Conservation (phyloP, 2,888 invertebrate species). For the Helobdella robusta region DNA sequence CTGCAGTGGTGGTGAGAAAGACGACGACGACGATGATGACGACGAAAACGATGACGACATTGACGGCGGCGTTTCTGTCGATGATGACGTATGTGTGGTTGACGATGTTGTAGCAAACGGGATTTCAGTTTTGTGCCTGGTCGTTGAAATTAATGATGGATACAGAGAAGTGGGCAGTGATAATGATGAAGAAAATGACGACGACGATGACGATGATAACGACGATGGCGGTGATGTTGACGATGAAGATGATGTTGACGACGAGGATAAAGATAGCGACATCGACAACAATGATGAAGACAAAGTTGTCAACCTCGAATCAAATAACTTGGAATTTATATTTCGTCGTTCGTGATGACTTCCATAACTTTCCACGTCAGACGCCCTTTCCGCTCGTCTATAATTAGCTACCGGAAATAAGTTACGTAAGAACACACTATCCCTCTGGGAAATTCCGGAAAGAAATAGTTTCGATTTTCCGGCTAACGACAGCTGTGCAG, state of each 20-base stretch:
- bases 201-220: slow-evolving; percentile 23
- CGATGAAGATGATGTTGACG: slow-evolving; percentile 31
- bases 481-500: too few species aligned
- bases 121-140: not conserved
- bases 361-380: too few species aligned
- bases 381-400: too few species aligned
- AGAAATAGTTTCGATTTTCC: too few species aligned
- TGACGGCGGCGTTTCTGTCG: not conserved
- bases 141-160: not conserved
- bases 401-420: too few species aligned
- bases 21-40: slow-evolving; percentile 11
- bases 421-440: too few species aligned
- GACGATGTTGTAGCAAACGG: not conserved
- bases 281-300: too few species aligned
- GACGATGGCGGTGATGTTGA: slow-evolving; percentile 24
- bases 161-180: not conserved
- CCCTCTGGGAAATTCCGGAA: too few species aligned
- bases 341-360: too few species aligned
- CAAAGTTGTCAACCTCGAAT: too few species aligned
- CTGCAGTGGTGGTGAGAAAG: not conserved
- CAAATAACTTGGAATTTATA: too few species aligned
- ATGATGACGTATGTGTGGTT: not conserved
- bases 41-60: not conserved
- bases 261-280: slow-evolving; percentile 32
- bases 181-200: slow-evolving; percentile 24